phyloP scores from a whole-genome alignment of 2,888 invertebrate genomes.

The Trichacis sp. region DNA sequence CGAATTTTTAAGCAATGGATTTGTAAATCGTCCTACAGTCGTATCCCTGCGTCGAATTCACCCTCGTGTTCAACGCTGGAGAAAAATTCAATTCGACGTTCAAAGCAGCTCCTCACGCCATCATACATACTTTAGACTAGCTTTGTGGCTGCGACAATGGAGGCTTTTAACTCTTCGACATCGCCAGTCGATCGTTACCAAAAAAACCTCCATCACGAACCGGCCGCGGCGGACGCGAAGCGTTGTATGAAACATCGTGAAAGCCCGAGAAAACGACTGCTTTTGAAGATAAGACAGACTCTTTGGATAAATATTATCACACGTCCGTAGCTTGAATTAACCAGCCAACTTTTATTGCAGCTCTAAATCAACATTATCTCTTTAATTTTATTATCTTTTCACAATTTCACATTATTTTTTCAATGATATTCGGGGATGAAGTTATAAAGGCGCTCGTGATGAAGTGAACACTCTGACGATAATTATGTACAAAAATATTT shows the following conservation, averaged over 20 bases:
- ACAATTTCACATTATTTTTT: too few species aligned
- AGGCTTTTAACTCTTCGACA: conserved; percentile 7
- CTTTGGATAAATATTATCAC: conserved; percentile 6
- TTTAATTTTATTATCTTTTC: neutral
- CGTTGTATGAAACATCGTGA: neutral
- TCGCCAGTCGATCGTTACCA: conserved; percentile 3
- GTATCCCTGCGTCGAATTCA: neutral
- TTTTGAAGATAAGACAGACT: neutral
- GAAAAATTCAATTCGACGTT: conserved; percentile 7
- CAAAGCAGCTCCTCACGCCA: conserved; percentile 3
- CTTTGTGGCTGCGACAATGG: conserved; percentile 3
- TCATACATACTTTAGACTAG: conserved; percentile 3
- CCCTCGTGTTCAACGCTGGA: neutral
- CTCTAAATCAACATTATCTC: conserved; percentile 5
- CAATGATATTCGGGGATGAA: too few species aligned
- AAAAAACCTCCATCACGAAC: neutral
- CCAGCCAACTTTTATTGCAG: neutral
- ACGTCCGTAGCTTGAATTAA: neutral
- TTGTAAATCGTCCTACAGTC: neutral
- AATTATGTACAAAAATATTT: too few species aligned
- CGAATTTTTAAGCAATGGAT: neutral
- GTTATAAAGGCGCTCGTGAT: too few species aligned
- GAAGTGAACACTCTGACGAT: too few species aligned
- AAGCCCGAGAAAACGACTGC: neutral
- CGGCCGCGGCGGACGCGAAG: neutral